A percentile compares a stretch with the other conserved stretches of the same genome.
Conservation (phyloP, 2,797 vertebrate genomes). For the Toxotes lorentzi region DNA sequence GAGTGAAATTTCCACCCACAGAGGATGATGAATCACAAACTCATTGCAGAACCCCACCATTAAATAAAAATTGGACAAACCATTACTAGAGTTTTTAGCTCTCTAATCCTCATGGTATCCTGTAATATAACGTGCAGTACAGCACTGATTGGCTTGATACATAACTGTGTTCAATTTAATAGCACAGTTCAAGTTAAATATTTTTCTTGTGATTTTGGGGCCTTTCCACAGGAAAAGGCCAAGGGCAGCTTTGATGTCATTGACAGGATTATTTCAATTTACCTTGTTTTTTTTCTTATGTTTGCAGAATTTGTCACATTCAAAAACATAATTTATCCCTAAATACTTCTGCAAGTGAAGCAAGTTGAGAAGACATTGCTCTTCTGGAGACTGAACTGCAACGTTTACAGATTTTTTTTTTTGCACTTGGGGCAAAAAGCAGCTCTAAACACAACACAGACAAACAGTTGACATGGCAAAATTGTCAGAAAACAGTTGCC, state of each 20-base stretch:
- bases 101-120: not conserved
- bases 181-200: not conserved
- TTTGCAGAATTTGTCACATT: not conserved
- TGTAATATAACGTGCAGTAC: not conserved
- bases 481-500: not conserved
- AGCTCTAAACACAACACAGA: not conserved
- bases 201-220: not conserved
- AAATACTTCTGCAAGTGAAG: not conserved
- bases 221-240: not conserved
- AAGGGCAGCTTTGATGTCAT: not conserved
- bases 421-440: not conserved
- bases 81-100: not conserved
- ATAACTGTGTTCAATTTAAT: not conserved
- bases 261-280: not conserved
- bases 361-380: not conserved
- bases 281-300: not conserved
- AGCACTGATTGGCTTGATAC: not conserved
- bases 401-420: not conserved
- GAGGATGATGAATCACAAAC: constrained; percentile 7
- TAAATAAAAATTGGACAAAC: not conserved
- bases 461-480: not conserved
- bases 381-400: not conserved
- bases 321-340: not conserved
- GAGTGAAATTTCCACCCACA: not conserved
- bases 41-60: not conserved